Percentiles rank a stretch among this genome's conserved stretches.
Conservation (phyloP, 2,113 vertebrate genomes). For the Herpetotheres cachinnans region DNA sequence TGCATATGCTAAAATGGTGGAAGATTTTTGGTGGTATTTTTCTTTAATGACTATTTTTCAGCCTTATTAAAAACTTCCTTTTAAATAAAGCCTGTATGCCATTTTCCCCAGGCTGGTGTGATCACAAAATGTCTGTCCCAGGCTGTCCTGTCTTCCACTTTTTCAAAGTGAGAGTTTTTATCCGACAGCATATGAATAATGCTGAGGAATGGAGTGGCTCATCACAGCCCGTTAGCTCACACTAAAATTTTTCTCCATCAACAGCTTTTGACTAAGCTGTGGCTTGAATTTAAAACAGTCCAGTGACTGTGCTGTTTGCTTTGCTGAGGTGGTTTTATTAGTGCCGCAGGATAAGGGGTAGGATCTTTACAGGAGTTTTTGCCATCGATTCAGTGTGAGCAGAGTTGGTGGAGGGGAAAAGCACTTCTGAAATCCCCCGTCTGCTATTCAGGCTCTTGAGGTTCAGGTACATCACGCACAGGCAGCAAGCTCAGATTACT, state of each 20-base stretch:
- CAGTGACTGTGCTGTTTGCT: neutral
- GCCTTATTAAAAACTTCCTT: neutral
- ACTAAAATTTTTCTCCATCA: neutral
- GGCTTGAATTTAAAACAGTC: neutral
- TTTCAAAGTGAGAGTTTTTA: neutral
- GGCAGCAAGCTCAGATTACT: neutral
- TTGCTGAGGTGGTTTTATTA: neutral
- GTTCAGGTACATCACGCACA: neutral
- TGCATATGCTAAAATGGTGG: neutral
- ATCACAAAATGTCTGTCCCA: neutral
- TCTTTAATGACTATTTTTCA: neutral
- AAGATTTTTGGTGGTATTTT: neutral
- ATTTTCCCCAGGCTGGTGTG: neutral
- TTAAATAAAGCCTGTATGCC: neutral
- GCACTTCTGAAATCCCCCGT: no score
- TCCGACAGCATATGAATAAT: neutral
- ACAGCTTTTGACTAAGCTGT: neutral
- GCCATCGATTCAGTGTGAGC: fast-evolving
- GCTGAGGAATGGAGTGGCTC: neutral
- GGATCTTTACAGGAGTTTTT: neutral
- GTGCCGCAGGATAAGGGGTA: neutral
- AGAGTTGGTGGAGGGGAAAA: neutral
- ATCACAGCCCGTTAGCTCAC: neutral
- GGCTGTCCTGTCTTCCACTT: neutral
- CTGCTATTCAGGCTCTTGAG: neutral